These are phyloP conservation scores for Gavia stellata DNA, from an alignment of 2,113 vertebrate genomes.

Conservation along the genomic window DNA sequence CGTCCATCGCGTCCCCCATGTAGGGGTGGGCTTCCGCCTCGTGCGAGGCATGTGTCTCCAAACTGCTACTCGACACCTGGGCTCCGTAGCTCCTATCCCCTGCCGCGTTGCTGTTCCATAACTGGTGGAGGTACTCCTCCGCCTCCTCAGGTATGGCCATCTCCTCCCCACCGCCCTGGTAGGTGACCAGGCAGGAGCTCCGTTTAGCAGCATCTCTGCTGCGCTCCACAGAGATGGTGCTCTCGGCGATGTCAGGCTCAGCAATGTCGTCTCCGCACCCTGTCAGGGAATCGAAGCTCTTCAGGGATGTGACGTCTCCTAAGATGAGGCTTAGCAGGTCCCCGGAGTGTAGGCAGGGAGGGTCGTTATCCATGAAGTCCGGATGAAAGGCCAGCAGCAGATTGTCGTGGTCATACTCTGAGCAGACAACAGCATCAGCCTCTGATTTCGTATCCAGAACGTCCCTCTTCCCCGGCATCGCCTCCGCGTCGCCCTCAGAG, in stretches of 20 bases:
- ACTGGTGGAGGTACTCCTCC: slow-evolving; percentile 81
- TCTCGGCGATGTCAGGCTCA: slow-evolving; percentile 91
- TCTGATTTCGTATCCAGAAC: not conserved
- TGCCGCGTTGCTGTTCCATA: slow-evolving; percentile 67
- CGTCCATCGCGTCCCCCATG: slow-evolving; percentile 59
- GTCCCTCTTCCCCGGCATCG: not conserved
- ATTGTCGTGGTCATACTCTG: slow-evolving; percentile 39
- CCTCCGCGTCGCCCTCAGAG: not conserved
- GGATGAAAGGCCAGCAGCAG: slow-evolving; percentile 60
- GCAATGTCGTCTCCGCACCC: slow-evolving; percentile 97
- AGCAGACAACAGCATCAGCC: slow-evolving; percentile 12
- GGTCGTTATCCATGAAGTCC: slow-evolving; percentile 27
- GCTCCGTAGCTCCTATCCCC: slow-evolving; percentile 72
- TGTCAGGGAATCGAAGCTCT: slow-evolving; percentile 96
- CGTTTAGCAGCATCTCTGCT: slow-evolving; percentile 84
- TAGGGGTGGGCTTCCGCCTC: slow-evolving; percentile 62
- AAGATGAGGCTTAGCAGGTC: slow-evolving; percentile 87
- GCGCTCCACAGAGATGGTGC: slow-evolving; percentile 84
- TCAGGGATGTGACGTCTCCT: slow-evolving; percentile 90
- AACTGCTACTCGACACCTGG: slow-evolving; percentile 33
- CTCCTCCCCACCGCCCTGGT: slow-evolving; percentile 95
- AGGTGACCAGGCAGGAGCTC: slow-evolving; percentile 91
- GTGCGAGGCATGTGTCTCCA: slow-evolving; percentile 42
- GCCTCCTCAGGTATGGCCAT: slow-evolving; percentile 92
- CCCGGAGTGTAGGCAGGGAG: slow-evolving; percentile 66